Percentiles rank a stretch among this genome's conserved stretches.
phyloP scores from a whole-genome alignment of 2,888 invertebrate species.

The Yponomeuta malinellus region DNA sequence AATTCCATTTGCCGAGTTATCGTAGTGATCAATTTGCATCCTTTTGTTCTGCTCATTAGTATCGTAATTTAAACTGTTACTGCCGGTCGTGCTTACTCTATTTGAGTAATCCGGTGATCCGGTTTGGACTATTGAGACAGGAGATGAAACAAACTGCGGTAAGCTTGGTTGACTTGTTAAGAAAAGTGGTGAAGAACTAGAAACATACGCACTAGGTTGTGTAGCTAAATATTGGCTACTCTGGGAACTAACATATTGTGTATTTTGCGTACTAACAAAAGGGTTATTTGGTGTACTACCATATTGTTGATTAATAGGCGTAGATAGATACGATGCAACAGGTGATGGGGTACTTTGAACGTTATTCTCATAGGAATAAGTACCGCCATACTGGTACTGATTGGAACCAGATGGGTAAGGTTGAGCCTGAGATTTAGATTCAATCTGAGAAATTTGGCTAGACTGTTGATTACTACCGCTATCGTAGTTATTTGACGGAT shows the following conservation, averaged over 20 bases:
- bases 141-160: constrained; percentile 60
- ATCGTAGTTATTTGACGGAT: constrained; percentile 45
- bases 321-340: constrained; percentile 50
- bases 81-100: constrained; percentile 45
- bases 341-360: constrained; percentile 57
- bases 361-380: constrained; percentile 42
- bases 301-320: constrained; percentile 36
- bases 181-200: constrained; percentile 58
- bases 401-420: constrained; percentile 43
- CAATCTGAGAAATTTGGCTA: constrained; percentile 42
- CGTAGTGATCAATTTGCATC: constrained; percentile 62
- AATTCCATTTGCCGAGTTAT: constrained; percentile 59
- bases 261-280: neutral
- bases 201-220: constrained; percentile 52
- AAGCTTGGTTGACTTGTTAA: constrained; percentile 57
- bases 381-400: constrained; percentile 46
- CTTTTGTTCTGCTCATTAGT: constrained; percentile 47
- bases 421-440: constrained; percentile 47
- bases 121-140: constrained; percentile 50
- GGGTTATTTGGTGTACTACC: neutral
- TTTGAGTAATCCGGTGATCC: constrained; percentile 50
- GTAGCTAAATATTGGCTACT: constrained; percentile 48
- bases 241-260: neutral
- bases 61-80: constrained; percentile 42
- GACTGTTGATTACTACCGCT: constrained; percentile 33